These are phyloP conservation scores for Streptopelia turtur DNA, from an alignment of 2,797 vertebrate genomes.

Conservation along the genomic window DNA sequence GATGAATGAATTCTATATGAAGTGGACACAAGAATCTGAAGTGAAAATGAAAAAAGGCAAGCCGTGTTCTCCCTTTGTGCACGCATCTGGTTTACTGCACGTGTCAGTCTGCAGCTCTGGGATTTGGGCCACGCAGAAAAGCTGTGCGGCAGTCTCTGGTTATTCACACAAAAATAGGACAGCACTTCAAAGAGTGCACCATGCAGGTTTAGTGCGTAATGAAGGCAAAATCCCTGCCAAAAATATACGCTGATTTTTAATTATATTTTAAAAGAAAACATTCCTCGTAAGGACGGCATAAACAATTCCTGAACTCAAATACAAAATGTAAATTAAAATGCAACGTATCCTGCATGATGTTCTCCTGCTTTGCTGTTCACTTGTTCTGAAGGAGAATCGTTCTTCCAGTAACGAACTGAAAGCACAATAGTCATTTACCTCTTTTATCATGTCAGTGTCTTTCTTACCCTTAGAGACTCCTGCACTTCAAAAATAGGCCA, in stretches of 20 bases:
- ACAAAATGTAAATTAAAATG: background rate
- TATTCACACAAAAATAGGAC: background rate
- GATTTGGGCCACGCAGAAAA: background rate
- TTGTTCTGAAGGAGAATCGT: background rate
- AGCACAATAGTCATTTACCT: background rate
- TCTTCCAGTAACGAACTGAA: background rate
- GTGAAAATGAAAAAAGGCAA: background rate
- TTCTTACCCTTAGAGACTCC: background rate
- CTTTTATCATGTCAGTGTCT: background rate
- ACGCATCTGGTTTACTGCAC: background rate
- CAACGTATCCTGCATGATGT: background rate
- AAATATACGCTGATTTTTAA: background rate
- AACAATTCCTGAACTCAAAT: background rate
- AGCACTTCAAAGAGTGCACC: background rate
- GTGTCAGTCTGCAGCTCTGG: background rate
- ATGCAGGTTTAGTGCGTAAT: background rate
- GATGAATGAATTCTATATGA: background rate
- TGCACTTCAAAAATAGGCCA: slow-evolving; percentile 32
- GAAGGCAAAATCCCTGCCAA: background rate
- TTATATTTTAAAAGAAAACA: background rate
- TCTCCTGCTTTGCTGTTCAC: background rate
- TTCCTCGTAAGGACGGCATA: background rate
- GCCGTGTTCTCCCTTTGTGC: background rate
- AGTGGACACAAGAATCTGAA: background rate
- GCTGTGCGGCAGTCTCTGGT: background rate